Evolutionary conservation across 2,888 invertebrate species (phyloP), one percentile per base, ranked within the genome.

Genomic region (Aspidiotus rigidus): DNA sequence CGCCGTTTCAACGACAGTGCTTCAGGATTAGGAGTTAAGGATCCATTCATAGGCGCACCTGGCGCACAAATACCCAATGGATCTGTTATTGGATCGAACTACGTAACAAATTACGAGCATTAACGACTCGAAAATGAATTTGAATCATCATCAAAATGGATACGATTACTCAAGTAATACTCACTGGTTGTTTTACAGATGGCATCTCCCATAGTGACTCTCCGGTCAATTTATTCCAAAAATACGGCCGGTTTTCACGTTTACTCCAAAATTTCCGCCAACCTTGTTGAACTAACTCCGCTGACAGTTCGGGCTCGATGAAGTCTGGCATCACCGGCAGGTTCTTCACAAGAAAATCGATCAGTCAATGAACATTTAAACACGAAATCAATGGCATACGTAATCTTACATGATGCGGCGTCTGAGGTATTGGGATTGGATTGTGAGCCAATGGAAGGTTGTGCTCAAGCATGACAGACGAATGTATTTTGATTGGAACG

Each of bases 191-290:
- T 61, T 75, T 74, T 10, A 86, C 79, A n/a, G 86, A 84, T 13
- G 95, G 95, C 84, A 93, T 86, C 78, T 97, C 96, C 97, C 97
- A 97, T 74, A 95, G 81, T n/a, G 95, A 95, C 80, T 96, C 93
- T 67, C 94, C 93, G 0, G 93, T 93, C 39, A 90, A 80, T 80
- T 94, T 94, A 78, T 97, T 97, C 91, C 95, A 97, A 80, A 90
- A 97, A 78, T 97, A 97, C 2, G 93, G 93, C 41, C 96, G 83
- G 77, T 90, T 93, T 79, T 97, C 96, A 69, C 96, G 82, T 77
- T 93, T 92, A 17, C 95, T 96, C 96, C 96, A 97, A 79, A 91
- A 95, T 76, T 92, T 93, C 72, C 94, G 85, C 97, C 97, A 97
- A 7, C 96, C 97, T 77, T 92, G 92, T 76, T 90, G 89, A 8